Evolutionary conservation across 2,888 invertebrate genomes (phyloP).

Genomic region (Zaprionus obscuricornis): DNA sequence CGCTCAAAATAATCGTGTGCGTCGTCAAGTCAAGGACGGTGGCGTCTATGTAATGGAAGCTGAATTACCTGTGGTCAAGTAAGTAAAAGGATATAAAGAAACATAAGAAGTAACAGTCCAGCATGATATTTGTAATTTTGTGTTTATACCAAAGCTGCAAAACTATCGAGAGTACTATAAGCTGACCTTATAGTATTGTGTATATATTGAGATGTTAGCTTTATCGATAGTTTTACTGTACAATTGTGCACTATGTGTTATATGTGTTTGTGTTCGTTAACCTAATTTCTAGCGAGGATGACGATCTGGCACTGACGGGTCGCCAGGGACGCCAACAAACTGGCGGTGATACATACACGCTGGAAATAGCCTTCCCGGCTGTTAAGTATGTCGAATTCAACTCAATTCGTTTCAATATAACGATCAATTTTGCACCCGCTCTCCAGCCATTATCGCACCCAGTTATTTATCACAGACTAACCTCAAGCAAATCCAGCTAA

Average conservation of each 20-base stretch:
- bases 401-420: constrained; percentile 27
- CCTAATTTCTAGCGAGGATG: constrained; percentile 76
- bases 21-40: constrained; percentile 88
- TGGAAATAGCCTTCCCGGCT: constrained; percentile 96
- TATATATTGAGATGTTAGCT: too few species aligned
- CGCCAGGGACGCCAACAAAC: constrained; percentile 94
- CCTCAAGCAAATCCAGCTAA: constrained; percentile 21
- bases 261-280: constrained; percentile 66
- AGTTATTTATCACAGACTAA: constrained; percentile 57
- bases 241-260: constrained; percentile 51
- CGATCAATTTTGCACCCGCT: constrained; percentile 46
- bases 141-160: too few species aligned
- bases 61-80: constrained; percentile 93
- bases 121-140: constrained; percentile 39
- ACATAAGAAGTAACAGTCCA: not conserved
- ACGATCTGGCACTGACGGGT: constrained; percentile 72
- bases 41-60: constrained; percentile 93
- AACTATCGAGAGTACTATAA: too few species aligned
- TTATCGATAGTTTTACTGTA: constrained; percentile 16
- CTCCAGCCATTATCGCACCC: constrained; percentile 61
- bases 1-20: constrained; percentile 85
- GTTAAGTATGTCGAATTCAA: constrained; percentile 89
- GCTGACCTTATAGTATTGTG: too few species aligned
- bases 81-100: constrained; percentile 84
- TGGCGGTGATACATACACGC: constrained; percentile 91